phyloP scores from a whole-genome alignment of 2,113 vertebrate species.

The Rhinolophus ferrumequinum region DNA sequence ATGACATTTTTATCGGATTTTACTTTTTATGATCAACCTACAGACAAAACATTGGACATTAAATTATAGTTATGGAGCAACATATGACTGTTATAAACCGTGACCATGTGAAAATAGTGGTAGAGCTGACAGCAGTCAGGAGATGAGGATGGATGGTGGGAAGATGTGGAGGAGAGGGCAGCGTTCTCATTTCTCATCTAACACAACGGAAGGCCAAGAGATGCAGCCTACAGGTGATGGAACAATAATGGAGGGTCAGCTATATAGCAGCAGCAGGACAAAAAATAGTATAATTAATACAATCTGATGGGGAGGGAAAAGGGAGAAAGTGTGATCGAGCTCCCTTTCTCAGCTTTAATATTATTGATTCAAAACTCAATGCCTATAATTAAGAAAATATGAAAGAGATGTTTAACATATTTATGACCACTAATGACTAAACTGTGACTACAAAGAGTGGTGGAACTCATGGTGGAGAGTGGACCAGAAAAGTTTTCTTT shows the following conservation, averaged over 20 bases:
- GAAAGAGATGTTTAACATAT: neutral
- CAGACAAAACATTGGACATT: neutral
- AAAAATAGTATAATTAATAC: neutral
- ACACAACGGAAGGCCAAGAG: neutral
- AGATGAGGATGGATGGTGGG: neutral
- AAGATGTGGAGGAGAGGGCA: neutral
- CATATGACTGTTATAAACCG: neutral
- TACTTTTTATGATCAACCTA: neutral
- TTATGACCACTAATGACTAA: neutral
- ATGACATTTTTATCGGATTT: neutral
- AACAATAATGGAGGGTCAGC: neutral
- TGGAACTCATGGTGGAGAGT: neutral
- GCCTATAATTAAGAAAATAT: conserved; percentile 30
- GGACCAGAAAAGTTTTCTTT: neutral
- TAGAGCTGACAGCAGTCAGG: neutral
- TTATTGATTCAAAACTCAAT: conserved; percentile 40
- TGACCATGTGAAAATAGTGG: neutral
- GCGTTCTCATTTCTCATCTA: neutral
- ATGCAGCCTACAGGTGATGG: neutral
- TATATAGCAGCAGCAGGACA: neutral
- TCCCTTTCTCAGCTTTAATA: conserved; percentile 1
- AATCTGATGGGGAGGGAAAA: neutral
- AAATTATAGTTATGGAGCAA: neutral
- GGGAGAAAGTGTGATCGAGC: neutral
- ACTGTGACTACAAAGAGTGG: neutral